Evolutionary conservation across 2,797 vertebrate genomes (phyloP).

Genomic region (Triplophysa bombifrons): DNA sequence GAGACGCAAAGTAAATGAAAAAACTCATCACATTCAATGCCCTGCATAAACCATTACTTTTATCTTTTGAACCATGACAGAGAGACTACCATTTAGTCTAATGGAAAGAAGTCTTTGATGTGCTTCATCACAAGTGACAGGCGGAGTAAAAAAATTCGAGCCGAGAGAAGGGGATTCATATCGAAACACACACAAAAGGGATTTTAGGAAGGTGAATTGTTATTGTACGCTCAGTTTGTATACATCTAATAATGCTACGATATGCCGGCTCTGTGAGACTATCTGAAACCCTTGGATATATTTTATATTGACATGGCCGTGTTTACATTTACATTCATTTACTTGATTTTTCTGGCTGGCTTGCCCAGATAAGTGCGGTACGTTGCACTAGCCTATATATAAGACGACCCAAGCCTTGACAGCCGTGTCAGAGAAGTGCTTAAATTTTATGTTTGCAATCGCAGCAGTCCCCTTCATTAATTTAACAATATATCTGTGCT

Average conservation of each 20-base stretch:
- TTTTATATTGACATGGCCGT: constrained; percentile 6
- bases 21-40: constrained; percentile 56
- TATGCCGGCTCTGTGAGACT: background rate
- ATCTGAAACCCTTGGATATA: background rate
- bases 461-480: background rate
- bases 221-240: constrained; percentile 10
- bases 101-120: constrained; percentile 59
- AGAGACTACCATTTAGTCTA: constrained; percentile 71
- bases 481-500: background rate
- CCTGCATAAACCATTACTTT: constrained; percentile 70
- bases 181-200: background rate
- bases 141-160: constrained; percentile 39
- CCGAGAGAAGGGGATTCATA: constrained; percentile 36
- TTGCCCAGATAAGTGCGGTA: background rate
- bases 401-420: background rate
- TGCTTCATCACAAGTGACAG: constrained; percentile 56
- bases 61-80: constrained; percentile 68
- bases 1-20: too few relatives aligned
- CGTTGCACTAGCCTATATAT: background rate
- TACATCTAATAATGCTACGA: background rate
- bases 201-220: constrained; percentile 6
- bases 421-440: background rate
- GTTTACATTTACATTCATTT: background rate
- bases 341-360: background rate
- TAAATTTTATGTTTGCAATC: background rate